phyloP scores from a whole-genome alignment of 2,113 vertebrate species.

The Corythoichthys intestinalis region DNA sequence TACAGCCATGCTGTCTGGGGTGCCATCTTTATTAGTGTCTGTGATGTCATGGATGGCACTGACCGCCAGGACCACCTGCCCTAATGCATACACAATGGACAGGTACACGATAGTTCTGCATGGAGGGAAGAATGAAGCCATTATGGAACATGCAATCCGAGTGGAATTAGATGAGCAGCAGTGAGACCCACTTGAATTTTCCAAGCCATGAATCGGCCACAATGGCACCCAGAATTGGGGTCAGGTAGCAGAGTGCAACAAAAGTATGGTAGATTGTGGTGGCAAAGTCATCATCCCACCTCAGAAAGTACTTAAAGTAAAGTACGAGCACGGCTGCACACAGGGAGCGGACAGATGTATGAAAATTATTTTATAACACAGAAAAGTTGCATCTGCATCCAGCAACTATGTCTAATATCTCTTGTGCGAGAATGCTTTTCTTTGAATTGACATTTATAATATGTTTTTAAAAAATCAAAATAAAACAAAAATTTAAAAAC shows the following conservation, averaged over 20 bases:
- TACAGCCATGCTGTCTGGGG: constrained; percentile 54
- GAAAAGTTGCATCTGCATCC: not conserved
- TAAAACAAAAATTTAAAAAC: not conserved
- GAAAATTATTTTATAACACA: not conserved
- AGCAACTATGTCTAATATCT: not conserved
- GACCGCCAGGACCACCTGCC: constrained; percentile 78
- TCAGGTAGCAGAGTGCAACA: constrained; percentile 91
- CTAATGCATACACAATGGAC: constrained; percentile 84
- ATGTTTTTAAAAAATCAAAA: not conserved
- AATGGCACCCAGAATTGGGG: constrained; percentile 86
- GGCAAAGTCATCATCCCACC: constrained; percentile 81
- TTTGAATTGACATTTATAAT: not conserved
- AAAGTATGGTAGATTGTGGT: constrained; percentile 93
- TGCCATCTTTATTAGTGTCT: constrained; percentile 67
- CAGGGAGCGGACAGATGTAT: not conserved
- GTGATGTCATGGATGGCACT: constrained; percentile 85
- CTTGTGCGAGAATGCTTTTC: not conserved
- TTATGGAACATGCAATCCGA: not conserved
- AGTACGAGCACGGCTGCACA: constrained; percentile 84
- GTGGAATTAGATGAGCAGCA: not conserved
- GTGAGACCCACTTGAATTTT: constrained; percentile 87
- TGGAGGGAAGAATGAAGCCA: not conserved
- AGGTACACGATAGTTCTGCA: constrained; percentile 88
- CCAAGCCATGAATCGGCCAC: constrained; percentile 95
- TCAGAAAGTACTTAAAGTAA: constrained; percentile 87